phyloP scores from a whole-genome alignment of 2,888 invertebrate species.

The Drosophila seclusa region DNA sequence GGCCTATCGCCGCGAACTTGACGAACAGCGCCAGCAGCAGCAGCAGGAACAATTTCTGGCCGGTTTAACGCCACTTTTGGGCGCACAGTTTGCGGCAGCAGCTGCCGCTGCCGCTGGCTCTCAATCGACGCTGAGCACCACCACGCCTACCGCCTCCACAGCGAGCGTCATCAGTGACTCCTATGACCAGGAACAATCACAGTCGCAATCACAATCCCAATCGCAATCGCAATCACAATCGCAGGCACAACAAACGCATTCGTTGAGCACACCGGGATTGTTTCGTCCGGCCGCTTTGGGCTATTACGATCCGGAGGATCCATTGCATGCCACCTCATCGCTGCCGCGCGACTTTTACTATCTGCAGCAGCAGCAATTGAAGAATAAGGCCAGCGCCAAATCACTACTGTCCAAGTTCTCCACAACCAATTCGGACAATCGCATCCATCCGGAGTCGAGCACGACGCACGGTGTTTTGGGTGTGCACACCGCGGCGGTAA shows the following conservation, averaged over 20 bases:
- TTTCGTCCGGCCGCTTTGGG: constrained; percentile 67
- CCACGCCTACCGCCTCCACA: constrained; percentile 80
- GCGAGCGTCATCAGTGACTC: constrained; percentile 81
- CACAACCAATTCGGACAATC: constrained; percentile 80
- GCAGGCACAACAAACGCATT: constrained; percentile 61
- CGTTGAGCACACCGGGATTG: constrained; percentile 68
- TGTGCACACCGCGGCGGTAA: constrained; percentile 63
- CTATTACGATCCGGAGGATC: constrained; percentile 74
- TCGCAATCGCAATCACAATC: constrained; percentile 57
- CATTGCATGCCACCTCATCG: constrained; percentile 77
- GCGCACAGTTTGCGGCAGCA: constrained; percentile 78
- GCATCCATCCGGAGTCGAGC: constrained; percentile 80
- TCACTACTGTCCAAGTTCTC: constrained; percentile 83
- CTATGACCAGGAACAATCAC: constrained; percentile 69
- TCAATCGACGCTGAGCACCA: constrained; percentile 71
- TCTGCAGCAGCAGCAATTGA: constrained; percentile 83
- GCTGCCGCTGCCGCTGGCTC: constrained; percentile 68
- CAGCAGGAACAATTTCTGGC: constrained; percentile 83
- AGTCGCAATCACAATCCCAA: constrained; percentile 58
- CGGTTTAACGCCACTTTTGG: constrained; percentile 79
- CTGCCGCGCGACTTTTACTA: constrained; percentile 84
- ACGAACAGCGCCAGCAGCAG: constrained; percentile 85
- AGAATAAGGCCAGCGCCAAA: constrained; percentile 81
- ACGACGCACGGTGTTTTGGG: constrained; percentile 63
- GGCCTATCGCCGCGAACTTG: constrained; percentile 84